A percentile compares a stretch with the other conserved stretches of the same genome.
Conservation (phyloP, 2,113 vertebrate species). For the Pseudolaguvia tuberculata region DNA sequence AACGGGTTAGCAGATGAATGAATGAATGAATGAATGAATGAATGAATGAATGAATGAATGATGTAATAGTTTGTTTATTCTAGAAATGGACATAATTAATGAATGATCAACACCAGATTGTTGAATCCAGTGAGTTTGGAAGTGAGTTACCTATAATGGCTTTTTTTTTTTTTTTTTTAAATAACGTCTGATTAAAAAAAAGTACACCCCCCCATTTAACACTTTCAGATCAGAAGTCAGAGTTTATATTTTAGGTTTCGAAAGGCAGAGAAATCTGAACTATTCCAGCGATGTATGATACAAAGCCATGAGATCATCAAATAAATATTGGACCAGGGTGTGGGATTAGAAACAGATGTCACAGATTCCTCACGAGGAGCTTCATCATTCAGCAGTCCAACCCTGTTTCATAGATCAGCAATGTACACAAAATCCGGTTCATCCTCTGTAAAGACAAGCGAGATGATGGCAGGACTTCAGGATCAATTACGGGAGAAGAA, state of each 20-base stretch:
- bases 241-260: not conserved
- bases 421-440: not conserved
- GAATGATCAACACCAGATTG: too few relatives aligned
- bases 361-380: not conserved
- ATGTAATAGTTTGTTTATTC: too few relatives aligned
- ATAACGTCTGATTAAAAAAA: too few relatives aligned
- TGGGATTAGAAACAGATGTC: slow-evolving; percentile 13
- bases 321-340: not conserved
- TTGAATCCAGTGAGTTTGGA: too few relatives aligned
- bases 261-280: not conserved
- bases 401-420: not conserved
- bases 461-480: not conserved
- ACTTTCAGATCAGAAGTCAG: not conserved
- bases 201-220: too few relatives aligned
- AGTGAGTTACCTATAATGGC: too few relatives aligned
- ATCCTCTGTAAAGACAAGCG: not conserved
- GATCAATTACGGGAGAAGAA: not conserved
- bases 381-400: not conserved
- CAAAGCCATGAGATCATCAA: not conserved
- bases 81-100: too few relatives aligned
- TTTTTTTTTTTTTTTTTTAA: too few relatives aligned
- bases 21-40: too few relatives aligned
- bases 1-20: too few relatives aligned
- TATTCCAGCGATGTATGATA: not conserved
- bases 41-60: too few relatives aligned